Evolutionary conservation across 1,140 invertebrate species (phyloP).

Genomic region (Homarus americanus): DNA sequence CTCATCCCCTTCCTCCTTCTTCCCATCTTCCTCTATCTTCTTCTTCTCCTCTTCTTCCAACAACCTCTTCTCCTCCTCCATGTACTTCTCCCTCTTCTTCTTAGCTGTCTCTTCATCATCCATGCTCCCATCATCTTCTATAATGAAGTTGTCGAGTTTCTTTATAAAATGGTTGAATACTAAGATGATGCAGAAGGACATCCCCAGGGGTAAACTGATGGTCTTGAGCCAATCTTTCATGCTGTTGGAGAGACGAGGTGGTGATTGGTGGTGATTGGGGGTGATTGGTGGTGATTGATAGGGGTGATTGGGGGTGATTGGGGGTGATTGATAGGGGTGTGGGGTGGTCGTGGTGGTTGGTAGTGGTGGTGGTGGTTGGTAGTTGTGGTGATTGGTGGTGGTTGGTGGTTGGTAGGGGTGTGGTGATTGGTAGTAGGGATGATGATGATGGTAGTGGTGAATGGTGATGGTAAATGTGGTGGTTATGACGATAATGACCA

Average conservation of each 20-base stretch:
- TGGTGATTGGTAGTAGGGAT: no score
- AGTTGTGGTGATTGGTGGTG: no score
- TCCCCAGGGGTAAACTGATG: constrained; percentile 28
- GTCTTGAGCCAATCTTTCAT: constrained; percentile 48
- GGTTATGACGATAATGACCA: no score
- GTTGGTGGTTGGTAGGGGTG: no score
- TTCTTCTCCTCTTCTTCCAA: not conserved
- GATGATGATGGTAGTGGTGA: no score
- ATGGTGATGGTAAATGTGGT: no score
- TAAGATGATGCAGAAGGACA: constrained; percentile 19
- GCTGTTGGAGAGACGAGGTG: constrained; percentile 18
- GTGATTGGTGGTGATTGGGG: not conserved
- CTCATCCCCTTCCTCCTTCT: not conserved
- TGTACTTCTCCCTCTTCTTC: constrained; percentile 6
- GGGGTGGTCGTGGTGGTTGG: not conserved
- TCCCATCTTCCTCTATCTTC: constrained; percentile 6
- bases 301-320: not conserved
- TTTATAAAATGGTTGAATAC: constrained; percentile 39
- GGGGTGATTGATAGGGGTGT: not conserved
- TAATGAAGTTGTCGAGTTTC: constrained; percentile 26
- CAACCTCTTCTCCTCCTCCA: not conserved
- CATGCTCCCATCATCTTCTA: constrained; percentile 36
- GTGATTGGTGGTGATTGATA: not conserved
- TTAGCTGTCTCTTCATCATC: not conserved
- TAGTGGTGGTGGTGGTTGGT: not conserved